Percentiles rank a stretch among this genome's conserved stretches.
These are phyloP conservation scores for Cossypha polioptera DNA, from an alignment of 2,797 vertebrate genomes.

Conservation along the genomic window DNA sequence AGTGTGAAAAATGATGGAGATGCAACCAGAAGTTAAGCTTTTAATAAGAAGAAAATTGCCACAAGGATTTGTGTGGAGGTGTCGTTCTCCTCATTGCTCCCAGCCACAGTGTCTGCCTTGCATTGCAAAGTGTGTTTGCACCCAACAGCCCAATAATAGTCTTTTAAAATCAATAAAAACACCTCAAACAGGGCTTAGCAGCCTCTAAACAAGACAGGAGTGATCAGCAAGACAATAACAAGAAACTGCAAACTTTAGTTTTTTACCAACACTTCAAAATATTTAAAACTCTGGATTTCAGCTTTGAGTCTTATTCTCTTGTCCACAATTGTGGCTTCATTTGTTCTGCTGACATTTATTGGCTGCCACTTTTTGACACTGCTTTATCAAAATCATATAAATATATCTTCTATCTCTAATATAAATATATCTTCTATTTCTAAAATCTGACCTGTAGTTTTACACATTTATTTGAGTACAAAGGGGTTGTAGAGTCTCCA, in stretches of 20 bases:
- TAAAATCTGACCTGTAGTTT: not conserved
- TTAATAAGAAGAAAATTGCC: conserved; percentile 12
- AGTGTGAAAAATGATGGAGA: conserved; percentile 16
- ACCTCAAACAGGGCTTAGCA: not conserved
- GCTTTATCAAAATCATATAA: not conserved
- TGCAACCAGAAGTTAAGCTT: conserved; percentile 46
- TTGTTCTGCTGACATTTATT: not conserved
- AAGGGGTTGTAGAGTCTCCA: not conserved
- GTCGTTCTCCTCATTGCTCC: conserved; percentile 10
- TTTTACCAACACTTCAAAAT: not conserved
- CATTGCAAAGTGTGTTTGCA: not conserved
- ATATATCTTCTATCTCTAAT: not conserved
- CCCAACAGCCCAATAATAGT: not conserved
- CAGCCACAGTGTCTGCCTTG: not conserved
- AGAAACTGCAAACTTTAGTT: not conserved
- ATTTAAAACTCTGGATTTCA: not conserved
- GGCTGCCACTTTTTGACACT: not conserved
- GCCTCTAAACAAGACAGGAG: not conserved
- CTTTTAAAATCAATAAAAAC: not conserved
- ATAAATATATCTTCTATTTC: not conserved
- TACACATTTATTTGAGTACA: not conserved
- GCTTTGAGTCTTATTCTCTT: not conserved
- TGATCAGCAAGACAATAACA: not conserved
- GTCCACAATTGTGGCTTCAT: not conserved
- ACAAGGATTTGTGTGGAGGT: not conserved